Conservation (phyloP, 2,888 invertebrate species). For the Cheilosia vulpina region DNA sequence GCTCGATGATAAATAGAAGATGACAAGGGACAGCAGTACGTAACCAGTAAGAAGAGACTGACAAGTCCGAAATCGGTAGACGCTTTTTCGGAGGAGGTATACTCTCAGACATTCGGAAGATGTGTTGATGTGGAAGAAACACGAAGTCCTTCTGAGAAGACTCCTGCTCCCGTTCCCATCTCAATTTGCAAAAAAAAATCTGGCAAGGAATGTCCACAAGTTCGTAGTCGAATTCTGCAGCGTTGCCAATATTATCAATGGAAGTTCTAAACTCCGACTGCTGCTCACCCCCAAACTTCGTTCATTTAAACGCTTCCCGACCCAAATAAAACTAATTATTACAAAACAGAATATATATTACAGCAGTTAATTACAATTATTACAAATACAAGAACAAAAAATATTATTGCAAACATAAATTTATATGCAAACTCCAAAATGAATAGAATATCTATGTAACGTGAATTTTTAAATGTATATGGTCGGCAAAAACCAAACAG, state of each 20-base stretch:
- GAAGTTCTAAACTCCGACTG: background rate
- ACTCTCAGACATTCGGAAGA: too few species aligned
- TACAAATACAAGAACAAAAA: slow-evolving; percentile 28
- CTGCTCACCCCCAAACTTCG: background rate
- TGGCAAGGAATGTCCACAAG: too few species aligned
- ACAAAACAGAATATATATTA: slow-evolving; percentile 22
- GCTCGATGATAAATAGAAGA: too few species aligned
- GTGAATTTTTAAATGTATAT: slow-evolving; percentile 63
- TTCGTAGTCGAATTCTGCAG: too few species aligned
- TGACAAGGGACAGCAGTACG: too few species aligned
- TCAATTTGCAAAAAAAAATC: too few species aligned
- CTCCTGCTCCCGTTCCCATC: too few species aligned
- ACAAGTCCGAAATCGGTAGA: too few species aligned
- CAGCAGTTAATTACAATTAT: slow-evolving; percentile 49
- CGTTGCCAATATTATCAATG: background rate
- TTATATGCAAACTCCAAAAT: slow-evolving; percentile 48
- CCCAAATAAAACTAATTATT: slow-evolving; percentile 4
- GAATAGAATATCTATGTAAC: slow-evolving; percentile 56
- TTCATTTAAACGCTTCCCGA: slow-evolving; percentile 2
- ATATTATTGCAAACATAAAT: slow-evolving; percentile 59
- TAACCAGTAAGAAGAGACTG: too few species aligned
- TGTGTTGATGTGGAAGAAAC: too few species aligned
- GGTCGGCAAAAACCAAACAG: slow-evolving; percentile 26
- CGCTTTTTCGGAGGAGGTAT: too few species aligned
- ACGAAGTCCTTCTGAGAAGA: too few species aligned